Percentiles rank a stretch among this genome's conserved stretches.
Conservation (phyloP, 2,888 invertebrate species). For the Amblyjoppa proteus region DNA sequence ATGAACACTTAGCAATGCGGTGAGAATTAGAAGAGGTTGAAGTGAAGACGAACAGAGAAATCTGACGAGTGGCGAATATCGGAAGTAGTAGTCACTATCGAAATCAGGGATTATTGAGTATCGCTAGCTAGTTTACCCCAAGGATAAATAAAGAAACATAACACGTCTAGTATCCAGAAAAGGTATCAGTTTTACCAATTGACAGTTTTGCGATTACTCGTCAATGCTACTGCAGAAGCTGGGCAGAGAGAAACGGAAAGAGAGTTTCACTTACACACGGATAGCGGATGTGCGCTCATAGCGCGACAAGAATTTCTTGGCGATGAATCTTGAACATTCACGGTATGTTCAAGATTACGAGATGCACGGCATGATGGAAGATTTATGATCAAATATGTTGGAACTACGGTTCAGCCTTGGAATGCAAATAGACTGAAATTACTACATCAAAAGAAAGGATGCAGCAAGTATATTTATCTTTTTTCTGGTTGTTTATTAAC, state of each 20-base stretch:
- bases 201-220: conserved; percentile 69
- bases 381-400: no score
- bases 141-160: conserved; percentile 28
- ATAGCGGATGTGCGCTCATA: conserved; percentile 40
- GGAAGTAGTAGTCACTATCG: conserved; percentile 28
- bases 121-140: conserved; percentile 22
- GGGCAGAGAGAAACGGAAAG: conserved; percentile 38
- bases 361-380: no score
- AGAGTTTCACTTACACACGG: conserved; percentile 35
- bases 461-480: no score
- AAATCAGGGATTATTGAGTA: conserved; percentile 9
- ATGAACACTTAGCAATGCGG: background rate
- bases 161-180: conserved; percentile 54
- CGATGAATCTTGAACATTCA: background rate
- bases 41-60: conserved; percentile 33
- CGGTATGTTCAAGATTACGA: no score
- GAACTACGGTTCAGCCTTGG: no score
- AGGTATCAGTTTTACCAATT: conserved; percentile 64
- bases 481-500: no score
- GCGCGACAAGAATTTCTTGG: conserved; percentile 62
- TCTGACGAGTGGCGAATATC: conserved; percentile 16
- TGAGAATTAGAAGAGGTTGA: background rate
- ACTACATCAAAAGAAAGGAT: no score
- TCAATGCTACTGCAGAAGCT: conserved; percentile 32
- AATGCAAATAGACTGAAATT: no score